Evolutionary conservation across 2,113 vertebrate species (phyloP).

Genomic region (Columba janthina): DNA sequence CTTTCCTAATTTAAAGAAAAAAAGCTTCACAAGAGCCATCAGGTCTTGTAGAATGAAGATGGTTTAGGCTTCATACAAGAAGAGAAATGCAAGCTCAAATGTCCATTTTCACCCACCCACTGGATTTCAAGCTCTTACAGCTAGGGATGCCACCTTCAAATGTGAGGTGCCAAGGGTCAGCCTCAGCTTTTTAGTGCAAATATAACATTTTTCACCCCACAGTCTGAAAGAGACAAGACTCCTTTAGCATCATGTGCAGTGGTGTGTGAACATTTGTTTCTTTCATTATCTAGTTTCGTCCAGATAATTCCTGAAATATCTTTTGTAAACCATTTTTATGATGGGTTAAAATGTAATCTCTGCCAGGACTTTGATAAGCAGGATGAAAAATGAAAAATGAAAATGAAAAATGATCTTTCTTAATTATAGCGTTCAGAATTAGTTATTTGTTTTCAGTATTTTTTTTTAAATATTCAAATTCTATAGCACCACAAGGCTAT

Average conservation of each 20-base stretch:
- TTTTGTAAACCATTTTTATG: neutral
- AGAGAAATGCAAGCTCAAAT: neutral
- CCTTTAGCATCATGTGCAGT: accelerated
- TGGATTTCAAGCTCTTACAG: neutral
- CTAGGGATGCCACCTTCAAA: neutral
- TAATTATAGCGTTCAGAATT: neutral
- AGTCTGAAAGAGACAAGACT: neutral
- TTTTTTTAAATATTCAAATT: neutral
- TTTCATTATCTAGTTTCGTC: neutral
- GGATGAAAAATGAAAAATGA: neutral
- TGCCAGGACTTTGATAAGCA: neutral
- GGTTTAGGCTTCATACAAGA: neutral
- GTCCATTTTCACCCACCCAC: neutral
- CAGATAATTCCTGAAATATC: neutral
- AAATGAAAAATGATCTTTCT: neutral
- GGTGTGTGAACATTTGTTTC: neutral
- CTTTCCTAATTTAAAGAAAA: neutral
- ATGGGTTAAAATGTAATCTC: neutral
- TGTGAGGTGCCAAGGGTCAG: neutral
- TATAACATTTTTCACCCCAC: neutral
- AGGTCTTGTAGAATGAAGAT: neutral
- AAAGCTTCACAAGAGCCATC: neutral
- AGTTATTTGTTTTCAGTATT: neutral
- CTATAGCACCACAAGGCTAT: neutral
- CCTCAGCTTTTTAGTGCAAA: neutral